A percentile compares a stretch with the other conserved stretches of the same genome.
Evolutionary conservation across 2,888 invertebrate species (phyloP).

Genomic region (Napeogenes sylphis): DNA sequence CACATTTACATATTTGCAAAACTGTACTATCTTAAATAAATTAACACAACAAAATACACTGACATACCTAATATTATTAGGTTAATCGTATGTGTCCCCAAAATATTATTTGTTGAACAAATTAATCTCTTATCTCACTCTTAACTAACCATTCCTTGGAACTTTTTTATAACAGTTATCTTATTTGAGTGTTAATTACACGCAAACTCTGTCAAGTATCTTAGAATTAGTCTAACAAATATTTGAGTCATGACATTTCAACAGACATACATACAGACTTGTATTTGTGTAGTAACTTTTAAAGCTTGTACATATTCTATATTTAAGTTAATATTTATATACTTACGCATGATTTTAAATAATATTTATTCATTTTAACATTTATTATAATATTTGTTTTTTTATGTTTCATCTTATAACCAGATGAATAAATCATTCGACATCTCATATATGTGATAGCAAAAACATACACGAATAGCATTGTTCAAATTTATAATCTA

Average conservation of each 20-base stretch:
- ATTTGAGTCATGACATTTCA: not conserved
- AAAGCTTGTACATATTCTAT: too few species aligned
- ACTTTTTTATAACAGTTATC: not conserved
- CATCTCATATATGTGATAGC: not conserved
- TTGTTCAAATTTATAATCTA: slow-evolving; percentile 1
- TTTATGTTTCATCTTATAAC: not conserved
- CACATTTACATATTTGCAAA: too few species aligned
- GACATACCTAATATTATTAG: too few species aligned
- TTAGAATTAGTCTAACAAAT: not conserved
- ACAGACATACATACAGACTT: not conserved
- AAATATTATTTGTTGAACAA: not conserved
- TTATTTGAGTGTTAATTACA: slow-evolving; percentile 26
- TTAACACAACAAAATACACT: too few species aligned
- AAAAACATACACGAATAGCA: not conserved
- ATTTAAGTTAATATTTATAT: too few species aligned
- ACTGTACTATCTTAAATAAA: too few species aligned
- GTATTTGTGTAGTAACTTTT: too few species aligned
- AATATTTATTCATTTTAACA: too few species aligned
- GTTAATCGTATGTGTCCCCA: not conserved
- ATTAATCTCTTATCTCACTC: not conserved
- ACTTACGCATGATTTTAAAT: too few species aligned
- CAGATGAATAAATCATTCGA: not conserved
- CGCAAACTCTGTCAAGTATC: not conserved
- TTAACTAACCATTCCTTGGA: not conserved
- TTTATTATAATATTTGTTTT: too few species aligned